Percentiles rank a stretch among this genome's conserved stretches.
Evolutionary conservation across 2,113 vertebrate species (phyloP).

Genomic region (Chaetorhynchus papuensis): DNA sequence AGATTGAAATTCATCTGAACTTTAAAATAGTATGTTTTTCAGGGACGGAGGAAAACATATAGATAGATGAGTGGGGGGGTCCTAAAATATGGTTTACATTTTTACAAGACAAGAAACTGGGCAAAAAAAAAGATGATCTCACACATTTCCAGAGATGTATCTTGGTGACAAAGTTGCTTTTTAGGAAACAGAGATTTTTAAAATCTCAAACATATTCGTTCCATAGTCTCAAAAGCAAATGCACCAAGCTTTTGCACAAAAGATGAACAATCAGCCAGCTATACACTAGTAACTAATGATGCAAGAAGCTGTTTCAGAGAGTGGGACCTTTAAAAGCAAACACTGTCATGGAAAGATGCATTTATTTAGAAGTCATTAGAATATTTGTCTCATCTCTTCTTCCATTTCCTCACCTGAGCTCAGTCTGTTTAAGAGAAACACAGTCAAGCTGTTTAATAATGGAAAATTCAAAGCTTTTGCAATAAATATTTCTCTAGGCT

Average conservation of each 20-base stretch:
- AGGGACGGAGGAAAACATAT: neutral
- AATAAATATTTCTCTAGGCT: neutral
- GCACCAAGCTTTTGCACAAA: neutral
- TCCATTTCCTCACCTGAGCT: slow-evolving; percentile 8
- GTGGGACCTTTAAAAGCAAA: neutral
- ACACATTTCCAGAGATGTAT: neutral
- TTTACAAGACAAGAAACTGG: neutral
- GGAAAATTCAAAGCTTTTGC: neutral
- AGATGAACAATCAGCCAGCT: neutral
- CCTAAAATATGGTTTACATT: neutral
- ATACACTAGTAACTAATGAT: neutral
- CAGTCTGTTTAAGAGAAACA: neutral
- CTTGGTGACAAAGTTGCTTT: neutral
- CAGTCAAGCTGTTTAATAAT: slow-evolving; percentile 5
- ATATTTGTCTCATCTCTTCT: neutral
- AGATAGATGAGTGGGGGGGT: neutral
- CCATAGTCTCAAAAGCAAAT: neutral
- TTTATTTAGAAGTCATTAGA: slow-evolving; percentile 16
- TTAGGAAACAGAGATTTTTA: neutral
- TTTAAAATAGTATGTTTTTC: neutral
- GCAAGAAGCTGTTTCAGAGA: neutral
- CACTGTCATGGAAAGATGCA: neutral
- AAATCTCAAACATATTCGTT: neutral
- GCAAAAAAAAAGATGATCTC: neutral
- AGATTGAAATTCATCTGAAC: neutral